Evolutionary conservation across 1,140 invertebrate genomes (phyloP), one percentile per base, ranked within the genome.

Genomic region (Nebria ingens): DNA sequence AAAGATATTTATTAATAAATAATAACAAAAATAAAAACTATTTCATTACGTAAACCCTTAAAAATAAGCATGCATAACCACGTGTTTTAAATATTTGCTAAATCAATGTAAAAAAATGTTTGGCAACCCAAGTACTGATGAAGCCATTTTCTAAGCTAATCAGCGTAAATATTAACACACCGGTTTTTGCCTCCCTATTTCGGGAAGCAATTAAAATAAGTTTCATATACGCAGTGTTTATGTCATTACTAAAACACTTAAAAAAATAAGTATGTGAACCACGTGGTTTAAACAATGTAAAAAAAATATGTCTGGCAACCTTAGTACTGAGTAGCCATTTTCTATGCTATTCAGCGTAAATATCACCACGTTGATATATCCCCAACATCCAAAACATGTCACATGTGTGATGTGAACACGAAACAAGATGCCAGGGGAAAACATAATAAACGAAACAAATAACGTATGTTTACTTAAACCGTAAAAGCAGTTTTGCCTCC

Each of bases 401-500:
- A 45, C 15, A 6, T 4, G 9, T 11, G 9, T 12, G 17, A 11
- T 11, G 40, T 11, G 6, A 45, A 45, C 40, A 45, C 40, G 17
- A 11, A 45, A 45, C 17, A 4, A 45, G 9, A 45, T 3, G 17
- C 17, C 40, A 17, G 17, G 40, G n/a, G 40, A 45, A 45, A 11
- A 45, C 15, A 34, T 17, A 45, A 45, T 12, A 45, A 12, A 45
- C 6, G 17, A 45, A 45, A 12, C 4, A 45, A 9, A 12, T 11
- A 45, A 9, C 9, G 9, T 9, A 9, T 17, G 40, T 6, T 45
- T 89, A 91, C 76, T 91, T 91, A 67, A 87, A 93, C 81, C 89
- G 89, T 74, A 89, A 89, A 86, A 89, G 89, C 89, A 93, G 92
- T 88, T 92, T 93, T 34, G 6, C 6, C n/a, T n/a, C n/a, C n/a